Evolutionary conservation across 2,113 vertebrate species (phyloP), one percentile per base, ranked within the genome.

Genomic region (Potamarius usumacintae): DNA sequence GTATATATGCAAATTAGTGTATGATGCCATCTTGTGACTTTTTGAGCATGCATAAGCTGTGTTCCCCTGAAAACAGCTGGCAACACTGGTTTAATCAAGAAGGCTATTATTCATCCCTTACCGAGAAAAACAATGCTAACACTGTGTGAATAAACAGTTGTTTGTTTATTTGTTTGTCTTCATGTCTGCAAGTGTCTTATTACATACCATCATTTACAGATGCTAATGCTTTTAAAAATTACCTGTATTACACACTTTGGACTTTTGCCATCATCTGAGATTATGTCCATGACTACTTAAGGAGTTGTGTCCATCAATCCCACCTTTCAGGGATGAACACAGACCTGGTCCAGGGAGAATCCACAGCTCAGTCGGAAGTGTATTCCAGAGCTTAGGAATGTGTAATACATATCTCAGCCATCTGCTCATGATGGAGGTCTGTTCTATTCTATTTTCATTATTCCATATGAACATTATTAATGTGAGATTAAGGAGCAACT

Each of bases 391-490:
- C 42, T 72, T 80, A 17, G 48, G 34, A 81, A 72, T 63, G 69
- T 72, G 30, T 67, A 83, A 86, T 67, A 65, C 17, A 15, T 63
- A 62, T 77, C 27, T 79, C 76, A 69, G 42, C 42, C 69, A 42
- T 72, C 60, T 88, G 78, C 58, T 90, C 48, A 42, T 72, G 18
- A 83, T 81, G 81, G 50, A 83, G 72, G 22, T 86, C 50, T 27
- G 60, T 57, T 77, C 62, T 86, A 81, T 88, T 80, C 63, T 30
- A 74, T 34, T 81, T 86, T 60, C 71, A 83, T 85, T 71, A 57
- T 48, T 83, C 52, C 82, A 91, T 90, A 89, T 93, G 90, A 89
- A 90, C 81, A 89, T 89, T 89, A 91, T 91, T 92, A 90, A 92
- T 86, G 86, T 77, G 65, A 88, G 88, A 89, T 92, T 89, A 91